A percentile compares a stretch with the other conserved stretches of the same genome.
Evolutionary conservation across 2,797 vertebrate genomes (phyloP).

Genomic region (Mastacembelus armatus): DNA sequence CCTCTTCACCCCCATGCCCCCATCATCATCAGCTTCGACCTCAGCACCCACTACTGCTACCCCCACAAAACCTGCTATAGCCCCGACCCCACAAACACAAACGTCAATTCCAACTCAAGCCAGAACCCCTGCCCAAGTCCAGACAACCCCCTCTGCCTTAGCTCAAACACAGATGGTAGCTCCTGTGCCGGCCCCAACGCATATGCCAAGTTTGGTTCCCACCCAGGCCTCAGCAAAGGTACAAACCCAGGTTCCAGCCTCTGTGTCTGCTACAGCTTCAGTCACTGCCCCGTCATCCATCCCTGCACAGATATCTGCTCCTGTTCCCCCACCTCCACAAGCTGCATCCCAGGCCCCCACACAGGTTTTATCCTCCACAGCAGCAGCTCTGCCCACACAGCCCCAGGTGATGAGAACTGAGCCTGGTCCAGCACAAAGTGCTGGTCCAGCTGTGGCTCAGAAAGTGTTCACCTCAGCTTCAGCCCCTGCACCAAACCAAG

Average conservation of each 20-base stretch:
- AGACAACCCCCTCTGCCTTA: conserved; percentile 66
- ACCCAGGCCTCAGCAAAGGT: conserved; percentile 26
- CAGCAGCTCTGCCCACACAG: conserved; percentile 23
- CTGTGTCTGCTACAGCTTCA: conserved; percentile 19
- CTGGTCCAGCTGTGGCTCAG: conserved; percentile 16
- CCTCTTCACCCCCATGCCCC: conserved; percentile 92
- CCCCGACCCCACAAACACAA: conserved; percentile 42
- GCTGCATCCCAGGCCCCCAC: conserved; percentile 21
- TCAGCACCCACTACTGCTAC: conserved; percentile 22
- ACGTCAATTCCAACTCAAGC: conserved; percentile 38
- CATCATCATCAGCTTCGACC: conserved; percentile 59
- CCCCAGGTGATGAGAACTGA: conserved; percentile 28
- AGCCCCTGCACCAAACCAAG: conserved; percentile 3
- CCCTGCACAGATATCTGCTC: conserved; percentile 31
- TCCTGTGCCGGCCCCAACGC: conserved; percentile 46
- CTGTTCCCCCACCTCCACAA: conserved; percentile 30
- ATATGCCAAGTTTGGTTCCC: conserved; percentile 37
- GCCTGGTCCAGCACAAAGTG: conserved; percentile 30
- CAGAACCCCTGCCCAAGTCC: conserved; percentile 54
- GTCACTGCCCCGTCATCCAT: conserved; percentile 10
- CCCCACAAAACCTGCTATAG: conserved; percentile 24
- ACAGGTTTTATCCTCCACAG: conserved; percentile 36
- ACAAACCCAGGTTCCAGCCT: conserved; percentile 25
- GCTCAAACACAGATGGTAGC: conserved; percentile 68
- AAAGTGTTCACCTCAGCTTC: conserved; percentile 22